Evolutionary conservation across 2,113 vertebrate genomes (phyloP).

Genomic region (Oryzias celebensis): DNA sequence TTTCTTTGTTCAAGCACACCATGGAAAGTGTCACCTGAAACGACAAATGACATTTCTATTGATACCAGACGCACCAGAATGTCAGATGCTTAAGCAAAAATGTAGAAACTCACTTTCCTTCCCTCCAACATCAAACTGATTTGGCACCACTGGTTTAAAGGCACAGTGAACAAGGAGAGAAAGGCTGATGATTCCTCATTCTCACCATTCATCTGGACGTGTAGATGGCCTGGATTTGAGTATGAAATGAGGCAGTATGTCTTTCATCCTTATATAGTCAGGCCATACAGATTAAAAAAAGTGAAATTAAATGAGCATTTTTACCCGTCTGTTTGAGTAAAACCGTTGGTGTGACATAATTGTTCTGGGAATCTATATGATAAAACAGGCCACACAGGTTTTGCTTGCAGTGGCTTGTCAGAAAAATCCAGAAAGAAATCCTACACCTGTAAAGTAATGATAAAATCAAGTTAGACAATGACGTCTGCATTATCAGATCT

Average conservation of each 20-base stretch:
- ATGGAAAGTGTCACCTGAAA: constrained; percentile 67
- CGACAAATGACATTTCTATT: background rate
- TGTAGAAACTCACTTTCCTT: constrained; percentile 55
- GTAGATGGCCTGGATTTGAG: constrained; percentile 64
- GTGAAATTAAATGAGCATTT: background rate
- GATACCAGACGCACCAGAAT: background rate
- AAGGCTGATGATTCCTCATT: constrained; percentile 64
- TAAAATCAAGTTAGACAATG: background rate
- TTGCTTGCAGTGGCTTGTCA: constrained; percentile 56
- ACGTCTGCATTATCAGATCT: background rate
- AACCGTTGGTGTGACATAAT: constrained; percentile 71
- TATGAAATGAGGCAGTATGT: background rate
- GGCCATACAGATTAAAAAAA: background rate
- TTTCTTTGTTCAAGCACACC: constrained; percentile 46
- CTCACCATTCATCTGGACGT: constrained; percentile 69
- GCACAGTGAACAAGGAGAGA: constrained; percentile 57
- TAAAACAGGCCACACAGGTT: constrained; percentile 70
- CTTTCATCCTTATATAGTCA: background rate
- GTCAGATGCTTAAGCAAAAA: background rate
- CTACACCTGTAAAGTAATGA: constrained; percentile 62
- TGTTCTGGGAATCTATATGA: constrained; percentile 66
- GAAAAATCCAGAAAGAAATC: constrained; percentile 77
- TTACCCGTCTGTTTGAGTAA: constrained; percentile 73
- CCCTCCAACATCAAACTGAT: constrained; percentile 60
- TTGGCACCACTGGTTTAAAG: constrained; percentile 74